Conservation (phyloP, 2,113 vertebrate species). For the Rattus norvegicus region GRCr8 NC_086026.1:62683501-62684000, state of each 20-base stretch:
- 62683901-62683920: slow-evolving; percentile 58
- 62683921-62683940: slow-evolving; percentile 92
- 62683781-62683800: background rate
- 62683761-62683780: slow-evolving; percentile 36
- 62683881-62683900: slow-evolving; percentile 34
- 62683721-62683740: background rate
- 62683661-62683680: slow-evolving; percentile 12
- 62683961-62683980: slow-evolving; percentile 94
- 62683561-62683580: background rate
- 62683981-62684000: slow-evolving; percentile 93
- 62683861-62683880: background rate
- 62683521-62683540: background rate
- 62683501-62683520: background rate
- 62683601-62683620: slow-evolving; percentile 20
- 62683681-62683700: background rate
- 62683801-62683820: slow-evolving; percentile 15
- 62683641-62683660: background rate
- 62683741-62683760: background rate
- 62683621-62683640: background rate
- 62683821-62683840: slow-evolving; percentile 26
- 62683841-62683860: background rate
- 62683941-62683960: slow-evolving; percentile 93
- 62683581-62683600: background rate
- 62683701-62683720: background rate
- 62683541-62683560: background rate